These are phyloP conservation scores for Melikaiella ostensackeni DNA, from an alignment of 2,888 invertebrate genomes.

Conservation along the genomic window DNA sequence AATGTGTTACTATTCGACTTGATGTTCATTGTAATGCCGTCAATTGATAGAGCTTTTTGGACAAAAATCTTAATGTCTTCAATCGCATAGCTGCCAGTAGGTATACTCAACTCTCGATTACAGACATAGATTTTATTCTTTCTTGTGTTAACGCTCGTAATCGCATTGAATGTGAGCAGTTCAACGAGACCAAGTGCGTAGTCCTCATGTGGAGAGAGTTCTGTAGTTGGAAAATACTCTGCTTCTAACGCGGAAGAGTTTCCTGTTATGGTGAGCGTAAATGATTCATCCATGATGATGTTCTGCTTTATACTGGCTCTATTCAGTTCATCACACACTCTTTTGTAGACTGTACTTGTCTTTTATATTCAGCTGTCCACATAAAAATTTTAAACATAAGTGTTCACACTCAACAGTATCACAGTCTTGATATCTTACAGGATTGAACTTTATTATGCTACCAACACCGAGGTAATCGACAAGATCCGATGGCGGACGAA, in stretches of 20 bases:
- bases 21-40: too few relatives aligned
- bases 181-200: conserved; percentile 62
- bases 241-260: conserved; percentile 54
- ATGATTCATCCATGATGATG: too few relatives aligned
- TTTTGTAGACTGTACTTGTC: not conserved
- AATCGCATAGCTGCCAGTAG: not conserved
- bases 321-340: not conserved
- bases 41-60: too few relatives aligned
- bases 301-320: not conserved
- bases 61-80: not conserved
- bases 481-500: too few relatives aligned
- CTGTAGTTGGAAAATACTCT: conserved; percentile 60
- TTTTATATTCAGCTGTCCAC: conserved; percentile 19
- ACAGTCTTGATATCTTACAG: conserved; percentile 46
- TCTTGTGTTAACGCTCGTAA: conserved; percentile 63
- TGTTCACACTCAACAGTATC: conserved; percentile 43
- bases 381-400: conserved; percentile 38
- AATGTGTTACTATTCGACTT: too few relatives aligned
- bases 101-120: not conserved
- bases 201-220: conserved; percentile 51
- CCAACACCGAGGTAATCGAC: too few relatives aligned
- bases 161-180: conserved; percentile 61
- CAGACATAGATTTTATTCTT: not conserved
- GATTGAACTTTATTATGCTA: conserved; percentile 40
- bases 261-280: conserved; percentile 62